Conservation (phyloP, 2,888 invertebrate genomes). For the Sarcophaga caerulescens region DNA sequence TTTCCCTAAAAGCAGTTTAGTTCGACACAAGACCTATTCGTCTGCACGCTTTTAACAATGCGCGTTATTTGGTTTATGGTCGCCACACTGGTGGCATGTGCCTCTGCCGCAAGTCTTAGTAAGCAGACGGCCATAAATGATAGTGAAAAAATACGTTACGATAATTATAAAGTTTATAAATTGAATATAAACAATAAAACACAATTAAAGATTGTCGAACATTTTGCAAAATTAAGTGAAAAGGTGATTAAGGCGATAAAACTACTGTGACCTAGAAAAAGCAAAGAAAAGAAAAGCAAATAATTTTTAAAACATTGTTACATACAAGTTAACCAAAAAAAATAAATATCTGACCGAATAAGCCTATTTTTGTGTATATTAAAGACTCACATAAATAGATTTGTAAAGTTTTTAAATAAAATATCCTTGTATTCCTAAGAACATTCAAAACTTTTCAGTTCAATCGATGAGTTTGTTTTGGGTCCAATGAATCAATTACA, state of each 20-base stretch:
- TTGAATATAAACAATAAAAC: constrained; percentile 81
- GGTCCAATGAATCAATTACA: no score
- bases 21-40: constrained; percentile 7
- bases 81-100: constrained; percentile 68
- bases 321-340: no score
- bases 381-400: no score
- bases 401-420: no score
- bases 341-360: no score
- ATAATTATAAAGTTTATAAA: constrained; percentile 77
- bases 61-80: constrained; percentile 70
- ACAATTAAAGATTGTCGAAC: constrained; percentile 81
- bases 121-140: constrained; percentile 41
- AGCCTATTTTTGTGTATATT: no score
- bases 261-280: not conserved
- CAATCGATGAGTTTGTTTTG: no score
- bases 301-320: no score
- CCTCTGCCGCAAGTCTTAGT: constrained; percentile 67
- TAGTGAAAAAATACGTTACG: constrained; percentile 75
- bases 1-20: not conserved
- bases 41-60: constrained; percentile 52
- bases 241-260: constrained; percentile 65
- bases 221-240: constrained; percentile 71
- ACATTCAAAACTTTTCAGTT: no score
- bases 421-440: no score
- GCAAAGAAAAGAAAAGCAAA: no score